Percentiles rank a stretch among this genome's conserved stretches.
phyloP scores from a whole-genome alignment of 2,797 vertebrate species.

The Pseudomugil tenellus region DNA sequence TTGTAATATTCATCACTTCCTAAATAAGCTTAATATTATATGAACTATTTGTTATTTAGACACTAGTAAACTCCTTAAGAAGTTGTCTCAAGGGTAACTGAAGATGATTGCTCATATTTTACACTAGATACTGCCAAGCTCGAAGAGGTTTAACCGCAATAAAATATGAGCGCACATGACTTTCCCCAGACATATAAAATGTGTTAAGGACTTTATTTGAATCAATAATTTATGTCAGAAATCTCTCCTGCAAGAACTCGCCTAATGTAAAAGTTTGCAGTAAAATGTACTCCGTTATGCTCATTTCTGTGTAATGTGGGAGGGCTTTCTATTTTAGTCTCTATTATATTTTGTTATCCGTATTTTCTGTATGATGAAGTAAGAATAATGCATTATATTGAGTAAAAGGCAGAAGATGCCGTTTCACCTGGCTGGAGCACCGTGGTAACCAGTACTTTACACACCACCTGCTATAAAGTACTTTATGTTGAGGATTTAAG shows the following conservation, averaged over 20 bases:
- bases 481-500: neutral
- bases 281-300: slow-evolving; percentile 28
- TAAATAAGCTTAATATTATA: slow-evolving; percentile 20
- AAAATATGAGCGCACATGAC: slow-evolving; percentile 4
- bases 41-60: slow-evolving; percentile 25
- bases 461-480: neutral
- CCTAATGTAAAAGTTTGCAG: slow-evolving; percentile 16
- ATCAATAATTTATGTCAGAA: slow-evolving; percentile 27
- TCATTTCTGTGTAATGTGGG: slow-evolving; percentile 12
- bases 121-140: neutral
- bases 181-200: slow-evolving; percentile 12
- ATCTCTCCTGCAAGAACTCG: neutral
- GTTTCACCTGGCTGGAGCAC: neutral
- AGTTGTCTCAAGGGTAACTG: slow-evolving; percentile 18
- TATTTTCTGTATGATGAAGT: neutral
- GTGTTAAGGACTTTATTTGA: slow-evolving; percentile 36
- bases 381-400: neutral
- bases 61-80: slow-evolving; percentile 6
- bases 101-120: slow-evolving; percentile 1
- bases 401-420: neutral
- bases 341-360: neutral
- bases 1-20: neutral
- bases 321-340: neutral
- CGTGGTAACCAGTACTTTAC: neutral
- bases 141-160: neutral